Percentiles rank a stretch among this genome's conserved stretches.
Evolutionary conservation across 2,113 vertebrate species (phyloP).

Genomic region (Axis porcinus): DNA sequence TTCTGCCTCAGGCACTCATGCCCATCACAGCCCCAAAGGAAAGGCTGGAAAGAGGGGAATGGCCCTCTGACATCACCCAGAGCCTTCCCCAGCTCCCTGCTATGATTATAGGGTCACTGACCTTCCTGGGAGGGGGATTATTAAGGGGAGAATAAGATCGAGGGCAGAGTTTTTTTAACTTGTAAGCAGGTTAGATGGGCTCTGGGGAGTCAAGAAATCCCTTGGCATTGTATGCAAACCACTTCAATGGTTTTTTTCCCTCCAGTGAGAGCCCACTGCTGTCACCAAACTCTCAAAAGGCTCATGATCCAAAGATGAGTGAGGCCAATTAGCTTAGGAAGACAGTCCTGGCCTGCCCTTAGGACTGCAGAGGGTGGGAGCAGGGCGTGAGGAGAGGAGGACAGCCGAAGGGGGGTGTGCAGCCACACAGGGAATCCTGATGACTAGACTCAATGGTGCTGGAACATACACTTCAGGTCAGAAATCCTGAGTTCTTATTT

Average conservation of each 20-base stretch:
- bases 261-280: neutral
- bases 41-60: neutral
- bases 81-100: neutral
- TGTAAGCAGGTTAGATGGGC: neutral
- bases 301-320: neutral
- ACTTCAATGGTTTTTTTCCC: neutral
- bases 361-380: neutral
- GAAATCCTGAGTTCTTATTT: neutral
- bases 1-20: neutral
- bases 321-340: neutral
- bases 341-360: neutral
- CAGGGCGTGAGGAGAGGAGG: fast-evolving
- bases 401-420: fast-evolving
- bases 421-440: neutral
- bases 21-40: neutral
- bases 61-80: neutral
- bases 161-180: neutral
- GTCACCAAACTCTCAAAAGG: neutral
- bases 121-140: neutral
- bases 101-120: neutral
- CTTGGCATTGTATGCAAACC: neutral
- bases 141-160: neutral
- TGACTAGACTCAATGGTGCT: neutral
- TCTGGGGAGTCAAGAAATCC: neutral
- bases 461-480: neutral